Percentiles rank a stretch among this genome's conserved stretches.
These are phyloP conservation scores for Virgularia gustaviana DNA, from an alignment of 92 coral and sea anemone species.

Conservation along the genomic window DNA sequence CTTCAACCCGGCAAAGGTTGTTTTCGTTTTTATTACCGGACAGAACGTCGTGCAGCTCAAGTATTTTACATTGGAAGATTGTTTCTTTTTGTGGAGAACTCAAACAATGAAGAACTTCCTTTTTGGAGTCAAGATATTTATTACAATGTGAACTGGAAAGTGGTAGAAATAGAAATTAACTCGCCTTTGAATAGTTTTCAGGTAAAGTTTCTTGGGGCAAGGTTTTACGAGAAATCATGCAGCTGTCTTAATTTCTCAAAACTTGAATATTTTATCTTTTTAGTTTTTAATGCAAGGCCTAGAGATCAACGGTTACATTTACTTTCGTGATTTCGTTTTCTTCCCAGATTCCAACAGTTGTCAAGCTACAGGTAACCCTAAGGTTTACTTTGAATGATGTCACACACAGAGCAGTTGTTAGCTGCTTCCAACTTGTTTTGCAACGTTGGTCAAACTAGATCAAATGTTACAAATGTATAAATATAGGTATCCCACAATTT, in stretches of 20 bases:
- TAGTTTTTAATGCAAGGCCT: constrained; percentile 16
- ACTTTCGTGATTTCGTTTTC: constrained; percentile 15
- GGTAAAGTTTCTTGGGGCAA: background rate
- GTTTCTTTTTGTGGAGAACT: constrained; percentile 1
- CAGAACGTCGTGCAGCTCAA: too few relatives aligned
- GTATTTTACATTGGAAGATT: background rate
- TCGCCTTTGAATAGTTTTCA: background rate
- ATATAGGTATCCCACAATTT: too few relatives aligned
- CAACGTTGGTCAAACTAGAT: too few relatives aligned
- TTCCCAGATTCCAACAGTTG: background rate
- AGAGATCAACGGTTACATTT: background rate
- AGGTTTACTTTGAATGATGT: too few relatives aligned
- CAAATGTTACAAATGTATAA: too few relatives aligned
- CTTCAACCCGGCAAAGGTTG: background rate
- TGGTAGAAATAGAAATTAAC: background rate
- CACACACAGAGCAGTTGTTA: too few relatives aligned
- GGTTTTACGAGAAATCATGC: background rate
- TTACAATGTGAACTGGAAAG: background rate
- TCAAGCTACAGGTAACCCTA: background rate
- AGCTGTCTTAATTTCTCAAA: background rate
- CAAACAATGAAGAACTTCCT: constrained; percentile 7
- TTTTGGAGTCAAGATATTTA: constrained; percentile 14
- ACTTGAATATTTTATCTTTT: background rate
- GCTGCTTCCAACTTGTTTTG: too few relatives aligned
- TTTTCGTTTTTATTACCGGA: constrained; percentile 4